Base-by-base conservation (phyloP, 2,888 invertebrate species). In the Spodoptera picta region DNA sequence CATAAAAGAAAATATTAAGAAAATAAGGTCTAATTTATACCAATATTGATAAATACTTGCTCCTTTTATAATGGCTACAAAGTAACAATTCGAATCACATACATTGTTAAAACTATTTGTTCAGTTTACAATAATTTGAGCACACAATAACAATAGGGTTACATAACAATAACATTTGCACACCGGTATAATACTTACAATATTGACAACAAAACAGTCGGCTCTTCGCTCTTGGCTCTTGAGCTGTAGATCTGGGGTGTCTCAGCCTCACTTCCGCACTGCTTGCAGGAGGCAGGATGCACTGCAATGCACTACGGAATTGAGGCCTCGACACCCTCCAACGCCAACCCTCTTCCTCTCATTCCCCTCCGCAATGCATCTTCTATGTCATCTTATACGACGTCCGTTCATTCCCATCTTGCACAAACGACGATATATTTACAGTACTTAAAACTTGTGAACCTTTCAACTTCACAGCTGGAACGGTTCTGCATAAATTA, bases 231-330 rank as follows among this genome's bases (percentile, higher is more conserved):
- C 36, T 36, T 36, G 71, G 60, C 62, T 79, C 81, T 81, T 77
- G 85, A 75, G 69, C 73, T 75, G 93, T 86, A 65, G 92, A 79
- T 82, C 73, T 74, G 83, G 90, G 87, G 83, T 89, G 84, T 84
- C 94, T 95, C 95, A 95, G 91, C 97, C 97, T 97, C 98, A 98
- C 97, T 97, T 97, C 98, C 98, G 97, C 97, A 97, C 97, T 97
- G 98, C 97, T 97, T 98, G 98, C 98, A 98, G 97, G 96, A 95
- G 95, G 95, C 95, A 90, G 89, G 92, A 95, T 94, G 97, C 97
- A 97, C 98, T 98, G 98, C 98, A 98, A 98, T 98, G 98, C 98
- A 98, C 98, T 98, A 97, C 98, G 98, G 98, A 98, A 98, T 98
- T 98, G 98, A 98, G 95, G 96, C 92, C 95, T 96, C 95, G 95